Percentiles rank a stretch among this genome's conserved stretches.
These are phyloP conservation scores for Clunio marinus DNA, from an alignment of 2,888 invertebrate genomes.

Conservation along the genomic window DNA sequence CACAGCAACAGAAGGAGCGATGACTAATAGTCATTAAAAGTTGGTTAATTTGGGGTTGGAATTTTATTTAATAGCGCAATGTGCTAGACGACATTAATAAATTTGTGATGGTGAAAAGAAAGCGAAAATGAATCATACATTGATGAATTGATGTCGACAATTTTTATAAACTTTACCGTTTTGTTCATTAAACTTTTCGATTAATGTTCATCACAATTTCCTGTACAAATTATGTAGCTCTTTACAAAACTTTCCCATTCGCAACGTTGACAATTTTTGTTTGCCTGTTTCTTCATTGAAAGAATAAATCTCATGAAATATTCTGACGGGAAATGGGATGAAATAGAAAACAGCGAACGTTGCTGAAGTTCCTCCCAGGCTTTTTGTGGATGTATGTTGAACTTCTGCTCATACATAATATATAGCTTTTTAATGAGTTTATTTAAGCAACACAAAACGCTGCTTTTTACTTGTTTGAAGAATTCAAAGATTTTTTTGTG, in stretches of 20 bases:
- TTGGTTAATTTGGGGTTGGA: no score
- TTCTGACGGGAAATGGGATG: constrained; percentile 15
- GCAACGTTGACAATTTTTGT: background rate
- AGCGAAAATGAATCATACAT: no score
- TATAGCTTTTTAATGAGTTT: constrained; percentile 37
- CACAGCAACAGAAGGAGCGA: no score
- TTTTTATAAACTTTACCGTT: no score
- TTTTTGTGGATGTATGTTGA: background rate
- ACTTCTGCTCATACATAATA: constrained; percentile 33
- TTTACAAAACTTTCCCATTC: background rate
- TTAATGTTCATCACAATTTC: no score
- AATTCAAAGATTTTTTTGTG: constrained; percentile 27
- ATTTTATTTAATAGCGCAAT: no score
- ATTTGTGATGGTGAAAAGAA: no score
- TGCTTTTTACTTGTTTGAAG: background rate
- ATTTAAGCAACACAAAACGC: constrained; percentile 27
- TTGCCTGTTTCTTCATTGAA: background rate
- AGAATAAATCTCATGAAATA: background rate
- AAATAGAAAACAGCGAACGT: background rate
- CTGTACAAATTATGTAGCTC: no score
- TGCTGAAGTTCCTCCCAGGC: background rate
- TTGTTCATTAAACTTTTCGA: no score
- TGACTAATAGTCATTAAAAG: background rate
- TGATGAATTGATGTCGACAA: no score
- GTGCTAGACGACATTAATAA: no score